Evolutionary conservation across 1,140 invertebrate species (phyloP), one percentile per base, ranked within the genome.

Genomic region (Bombus polaris): DNA sequence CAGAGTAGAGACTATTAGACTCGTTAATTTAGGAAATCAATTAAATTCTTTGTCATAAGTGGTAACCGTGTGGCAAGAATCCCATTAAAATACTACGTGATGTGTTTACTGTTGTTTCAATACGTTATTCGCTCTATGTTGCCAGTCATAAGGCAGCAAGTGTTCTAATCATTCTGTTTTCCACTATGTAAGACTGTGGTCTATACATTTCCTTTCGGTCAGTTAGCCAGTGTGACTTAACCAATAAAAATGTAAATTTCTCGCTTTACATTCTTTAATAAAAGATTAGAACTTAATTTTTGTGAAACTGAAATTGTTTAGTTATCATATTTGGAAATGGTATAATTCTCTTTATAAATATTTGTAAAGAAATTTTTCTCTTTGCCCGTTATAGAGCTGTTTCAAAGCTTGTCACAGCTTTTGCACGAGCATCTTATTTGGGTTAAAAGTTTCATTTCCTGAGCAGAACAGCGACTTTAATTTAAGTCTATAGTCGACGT

Each of bases 361-460:
- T 18, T 10, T 37, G 9, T 8, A 25, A 35, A 12, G 18, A 37
- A 32, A 8, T 18, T 15, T 28, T 18, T 2, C 2, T 9, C 32
- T 25, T 53, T 53, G 12, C 25, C 6, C 28, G 18, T 62, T 15
- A 12, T 53, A 1, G 12, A 10, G 1, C 32, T 68, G 22, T 44
- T 44, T 35, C 25, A 2, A 35, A 32, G 37, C 42, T 5, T 28
- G 65, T 10, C 28, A 39, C 10, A 25, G n/a, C 53, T 37, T 18
- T 73, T 35, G 65, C 70, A 57, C 66, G 47, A 83, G 66, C 62
- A 28, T 68, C 13, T 53, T 78, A 90, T 91, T 91, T 90, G 79
- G 90, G 90, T 91, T 91, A 90, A 90, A 90, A 90, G 90, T 89
- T 87, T 89, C 84, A 91, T 89, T 91, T 80, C 71, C 76, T 80